Evolutionary conservation across 2,797 vertebrate genomes (phyloP).

Genomic region (Acrossocheilus wenchowensis): DNA sequence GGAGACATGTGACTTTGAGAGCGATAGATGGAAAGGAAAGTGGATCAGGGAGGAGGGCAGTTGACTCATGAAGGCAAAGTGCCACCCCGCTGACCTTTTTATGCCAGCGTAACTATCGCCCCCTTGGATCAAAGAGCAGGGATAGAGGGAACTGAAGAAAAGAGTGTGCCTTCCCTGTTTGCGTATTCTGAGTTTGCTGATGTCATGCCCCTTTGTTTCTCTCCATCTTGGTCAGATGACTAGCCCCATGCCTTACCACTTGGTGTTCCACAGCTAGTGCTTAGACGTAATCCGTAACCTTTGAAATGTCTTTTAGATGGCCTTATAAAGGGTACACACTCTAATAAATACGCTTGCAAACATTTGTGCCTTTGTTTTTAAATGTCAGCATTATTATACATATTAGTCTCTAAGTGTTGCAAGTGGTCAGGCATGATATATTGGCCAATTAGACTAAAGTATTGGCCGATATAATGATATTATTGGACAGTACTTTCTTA

Average conservation of each 20-base stretch:
- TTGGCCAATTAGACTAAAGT: background rate
- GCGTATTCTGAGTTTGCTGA: constrained; percentile 30
- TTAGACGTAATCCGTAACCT: constrained; percentile 49
- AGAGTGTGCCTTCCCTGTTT: constrained; percentile 20
- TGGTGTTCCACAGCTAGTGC: constrained; percentile 15
- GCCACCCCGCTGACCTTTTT: constrained; percentile 55
- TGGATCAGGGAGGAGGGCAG: constrained; percentile 6
- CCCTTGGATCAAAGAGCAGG: constrained; percentile 21
- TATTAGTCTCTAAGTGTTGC: background rate
- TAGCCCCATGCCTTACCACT: constrained; percentile 10
- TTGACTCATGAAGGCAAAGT: constrained; percentile 28
- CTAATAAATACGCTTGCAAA: background rate
- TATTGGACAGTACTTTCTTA: background rate
- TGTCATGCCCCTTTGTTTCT: constrained; percentile 47
- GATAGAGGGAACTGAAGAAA: constrained; percentile 28
- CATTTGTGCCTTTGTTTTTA: background rate
- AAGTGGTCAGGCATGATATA: background rate
- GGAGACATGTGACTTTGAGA: constrained; percentile 78
- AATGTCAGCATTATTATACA: background rate
- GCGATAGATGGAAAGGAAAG: constrained; percentile 34
- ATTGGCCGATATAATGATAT: background rate
- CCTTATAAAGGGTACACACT: constrained; percentile 27
- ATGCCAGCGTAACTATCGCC: constrained; percentile 20
- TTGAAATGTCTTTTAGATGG: constrained; percentile 26
- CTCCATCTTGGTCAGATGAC: constrained; percentile 47